Conservation (phyloP, 2,888 invertebrate species). For the Trichopria drosophilae region DNA sequence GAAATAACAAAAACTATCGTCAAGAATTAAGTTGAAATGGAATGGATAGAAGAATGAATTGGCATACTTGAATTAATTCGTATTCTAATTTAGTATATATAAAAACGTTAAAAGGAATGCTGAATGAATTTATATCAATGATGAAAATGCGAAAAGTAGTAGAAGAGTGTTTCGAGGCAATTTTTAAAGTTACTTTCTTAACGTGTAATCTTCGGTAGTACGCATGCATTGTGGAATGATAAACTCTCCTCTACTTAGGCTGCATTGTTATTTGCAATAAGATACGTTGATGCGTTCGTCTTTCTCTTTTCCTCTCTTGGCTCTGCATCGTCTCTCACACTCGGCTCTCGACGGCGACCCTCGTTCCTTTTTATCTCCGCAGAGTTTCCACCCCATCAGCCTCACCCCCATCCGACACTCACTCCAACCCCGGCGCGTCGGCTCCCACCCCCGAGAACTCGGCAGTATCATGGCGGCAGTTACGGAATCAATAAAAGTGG, state of each 20-base stretch:
- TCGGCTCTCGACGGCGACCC: conserved; percentile 48
- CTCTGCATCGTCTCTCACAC: conserved; percentile 35
- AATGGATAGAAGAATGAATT: too few relatives aligned
- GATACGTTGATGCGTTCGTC: conserved; percentile 54
- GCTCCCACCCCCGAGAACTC: conserved; percentile 36
- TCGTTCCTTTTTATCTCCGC: conserved; percentile 59
- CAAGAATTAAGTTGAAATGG: too few relatives aligned
- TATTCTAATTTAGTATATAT: too few relatives aligned
- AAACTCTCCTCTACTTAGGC: conserved; percentile 56
- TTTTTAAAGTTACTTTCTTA: too few relatives aligned
- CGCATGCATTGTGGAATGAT: conserved; percentile 46
- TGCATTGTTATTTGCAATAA: conserved; percentile 57
- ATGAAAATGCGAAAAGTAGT: too few relatives aligned
- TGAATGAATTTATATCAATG: too few relatives aligned
- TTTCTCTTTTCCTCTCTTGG: conserved; percentile 35
- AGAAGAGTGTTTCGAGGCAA: too few relatives aligned
- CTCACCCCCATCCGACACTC: conserved; percentile 47
- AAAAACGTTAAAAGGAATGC: too few relatives aligned
- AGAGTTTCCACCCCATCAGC: conserved; percentile 60
- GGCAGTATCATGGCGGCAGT: conserved; percentile 58
- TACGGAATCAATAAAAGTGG: conserved; percentile 60
- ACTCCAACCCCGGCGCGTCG: conserved; percentile 18
- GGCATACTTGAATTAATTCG: too few relatives aligned
- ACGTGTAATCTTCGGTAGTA: too few relatives aligned
- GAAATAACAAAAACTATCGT: too few relatives aligned